A percentile compares a stretch with the other conserved stretches of the same genome.
Conservation (phyloP, 2,888 invertebrate genomes). For the Epinotia demarniana region DNA sequence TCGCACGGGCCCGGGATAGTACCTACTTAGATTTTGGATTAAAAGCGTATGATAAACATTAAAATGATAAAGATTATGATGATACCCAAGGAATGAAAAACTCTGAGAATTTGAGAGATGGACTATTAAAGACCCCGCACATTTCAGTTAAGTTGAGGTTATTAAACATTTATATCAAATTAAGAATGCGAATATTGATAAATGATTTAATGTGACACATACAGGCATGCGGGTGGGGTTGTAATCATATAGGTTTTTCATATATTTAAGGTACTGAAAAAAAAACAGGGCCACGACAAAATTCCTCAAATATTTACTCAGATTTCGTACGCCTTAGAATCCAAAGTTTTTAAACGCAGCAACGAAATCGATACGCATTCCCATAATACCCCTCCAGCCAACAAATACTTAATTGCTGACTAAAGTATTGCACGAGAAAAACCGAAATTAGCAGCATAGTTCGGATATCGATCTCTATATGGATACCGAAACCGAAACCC, state of each 20-base stretch:
- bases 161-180: too few relatives aligned
- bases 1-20: too few relatives aligned
- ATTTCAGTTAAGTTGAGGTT: too few relatives aligned
- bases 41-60: too few relatives aligned
- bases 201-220: too few relatives aligned
- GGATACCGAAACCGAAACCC: conserved; percentile 10
- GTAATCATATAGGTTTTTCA: not conserved
- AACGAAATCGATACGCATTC: conserved; percentile 7
- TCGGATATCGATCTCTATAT: conserved; percentile 26
- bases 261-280: not conserved
- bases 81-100: too few relatives aligned
- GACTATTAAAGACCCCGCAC: too few relatives aligned
- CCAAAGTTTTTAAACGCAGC: not conserved
- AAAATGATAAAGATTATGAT: too few relatives aligned
- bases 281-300: not conserved
- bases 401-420: conserved; percentile 16
- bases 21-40: too few relatives aligned
- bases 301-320: not conserved
- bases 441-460: conserved; percentile 8
- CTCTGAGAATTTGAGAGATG: too few relatives aligned
- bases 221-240: too few relatives aligned
- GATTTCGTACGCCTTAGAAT: not conserved
- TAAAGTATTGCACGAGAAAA: conserved; percentile 6
- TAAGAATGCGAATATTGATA: too few relatives aligned
- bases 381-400: conserved; percentile 2